Percentiles rank a stretch among this genome's conserved stretches.
These are phyloP conservation scores for Ellobium chinense DNA, from an alignment of 2,888 invertebrate species.

Conservation along the genomic window DNA sequence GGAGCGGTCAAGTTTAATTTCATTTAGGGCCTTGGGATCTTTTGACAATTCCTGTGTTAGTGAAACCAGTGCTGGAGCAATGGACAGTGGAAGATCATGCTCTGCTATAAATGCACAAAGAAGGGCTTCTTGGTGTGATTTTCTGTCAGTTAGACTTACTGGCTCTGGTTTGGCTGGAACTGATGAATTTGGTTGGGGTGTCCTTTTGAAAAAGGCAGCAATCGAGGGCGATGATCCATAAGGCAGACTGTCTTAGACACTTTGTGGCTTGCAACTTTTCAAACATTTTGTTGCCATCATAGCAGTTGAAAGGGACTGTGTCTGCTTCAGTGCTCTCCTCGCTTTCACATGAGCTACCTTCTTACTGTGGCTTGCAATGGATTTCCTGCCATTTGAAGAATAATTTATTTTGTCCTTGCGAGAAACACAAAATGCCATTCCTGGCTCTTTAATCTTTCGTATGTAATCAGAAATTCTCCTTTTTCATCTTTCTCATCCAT, in stretches of 20 bases:
- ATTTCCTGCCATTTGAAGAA: background rate
- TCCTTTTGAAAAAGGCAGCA: background rate
- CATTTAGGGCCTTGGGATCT: conserved; percentile 8
- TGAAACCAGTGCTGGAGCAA: background rate
- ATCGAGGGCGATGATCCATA: background rate
- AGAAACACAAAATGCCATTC: background rate
- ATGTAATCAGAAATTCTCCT: background rate
- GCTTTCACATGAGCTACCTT: background rate
- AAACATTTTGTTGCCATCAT: background rate
- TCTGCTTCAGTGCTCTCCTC: background rate
- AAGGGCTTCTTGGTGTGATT: background rate
- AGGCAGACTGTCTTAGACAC: no score
- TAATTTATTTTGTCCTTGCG: background rate
- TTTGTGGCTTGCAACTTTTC: no score
- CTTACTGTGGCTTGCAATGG: background rate
- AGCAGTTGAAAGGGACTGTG: background rate
- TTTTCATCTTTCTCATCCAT: background rate
- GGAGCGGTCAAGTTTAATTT: background rate
- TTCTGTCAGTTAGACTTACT: background rate
- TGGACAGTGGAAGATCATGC: background rate
- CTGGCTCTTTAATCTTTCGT: background rate
- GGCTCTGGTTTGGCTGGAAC: background rate
- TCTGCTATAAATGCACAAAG: background rate
- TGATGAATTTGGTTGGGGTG: no score
- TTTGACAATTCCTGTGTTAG: background rate